Conservation (phyloP, 2,888 invertebrate species). For the Eupithecia subfuscata region DNA sequence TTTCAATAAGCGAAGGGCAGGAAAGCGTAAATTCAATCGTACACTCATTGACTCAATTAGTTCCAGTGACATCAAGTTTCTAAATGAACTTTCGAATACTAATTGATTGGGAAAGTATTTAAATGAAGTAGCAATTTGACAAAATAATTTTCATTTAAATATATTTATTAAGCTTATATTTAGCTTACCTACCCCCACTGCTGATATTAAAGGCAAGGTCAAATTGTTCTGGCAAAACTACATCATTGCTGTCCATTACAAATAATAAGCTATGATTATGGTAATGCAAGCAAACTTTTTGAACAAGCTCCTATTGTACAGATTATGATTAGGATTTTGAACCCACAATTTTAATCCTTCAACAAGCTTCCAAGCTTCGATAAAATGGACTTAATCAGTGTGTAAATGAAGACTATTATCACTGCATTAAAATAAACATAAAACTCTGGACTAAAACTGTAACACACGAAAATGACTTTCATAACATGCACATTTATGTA, state of each 20-base stretch:
- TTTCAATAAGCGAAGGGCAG: conserved; percentile 41
- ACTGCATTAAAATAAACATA: background rate
- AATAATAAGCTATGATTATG: too few species aligned
- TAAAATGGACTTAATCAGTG: background rate
- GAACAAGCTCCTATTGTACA: background rate
- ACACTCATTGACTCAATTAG: conserved; percentile 56
- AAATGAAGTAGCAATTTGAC: background rate
- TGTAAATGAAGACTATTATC: background rate
- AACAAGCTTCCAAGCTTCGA: background rate
- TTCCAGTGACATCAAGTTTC: conserved; percentile 57
- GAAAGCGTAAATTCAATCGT: conserved; percentile 65
- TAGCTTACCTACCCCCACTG: too few species aligned
- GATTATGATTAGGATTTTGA: too few species aligned
- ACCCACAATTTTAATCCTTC: background rate
- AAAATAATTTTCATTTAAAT: background rate
- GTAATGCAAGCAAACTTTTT: too few species aligned
- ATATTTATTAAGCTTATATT: too few species aligned
- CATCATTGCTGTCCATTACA: too few species aligned
- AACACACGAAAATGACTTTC: background rate
- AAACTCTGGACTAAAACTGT: background rate
- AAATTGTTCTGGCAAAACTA: too few species aligned
- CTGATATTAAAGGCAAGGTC: too few species aligned
- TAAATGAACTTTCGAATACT: conserved; percentile 41
- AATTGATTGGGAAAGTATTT: conserved; percentile 13
- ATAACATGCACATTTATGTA: conserved; percentile 19